Conservation (phyloP, 2,797 vertebrate genomes). For the Pangasius djambal region DNA sequence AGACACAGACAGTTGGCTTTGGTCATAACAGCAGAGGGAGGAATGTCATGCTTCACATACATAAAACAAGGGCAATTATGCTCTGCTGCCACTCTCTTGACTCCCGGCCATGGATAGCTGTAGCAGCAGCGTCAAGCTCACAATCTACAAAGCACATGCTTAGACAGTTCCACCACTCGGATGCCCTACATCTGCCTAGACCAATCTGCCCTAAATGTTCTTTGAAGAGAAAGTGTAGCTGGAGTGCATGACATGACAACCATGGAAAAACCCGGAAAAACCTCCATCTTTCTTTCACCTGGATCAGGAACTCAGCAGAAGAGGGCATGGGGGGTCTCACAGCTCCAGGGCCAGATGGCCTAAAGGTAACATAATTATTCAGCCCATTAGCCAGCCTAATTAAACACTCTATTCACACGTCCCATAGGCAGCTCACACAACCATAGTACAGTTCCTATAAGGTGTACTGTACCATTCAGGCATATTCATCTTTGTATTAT, state of each 20-base stretch:
- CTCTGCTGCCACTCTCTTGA: slow-evolving; percentile 12
- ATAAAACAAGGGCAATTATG: slow-evolving; percentile 17
- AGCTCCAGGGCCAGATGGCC: slow-evolving; percentile 75
- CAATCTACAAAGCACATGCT: slow-evolving; percentile 11
- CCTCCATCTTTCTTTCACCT: slow-evolving; percentile 46
- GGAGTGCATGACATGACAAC: background rate
- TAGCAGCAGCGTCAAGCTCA: background rate
- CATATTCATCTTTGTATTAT: slow-evolving; percentile 7
- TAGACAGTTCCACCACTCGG: background rate
- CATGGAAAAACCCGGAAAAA: slow-evolving; percentile 33
- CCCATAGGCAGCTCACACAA: slow-evolving; percentile 45
- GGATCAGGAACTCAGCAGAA: slow-evolving; percentile 44
- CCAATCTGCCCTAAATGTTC: slow-evolving; percentile 25
- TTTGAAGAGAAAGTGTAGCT: slow-evolving; percentile 19
- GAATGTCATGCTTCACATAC: background rate
- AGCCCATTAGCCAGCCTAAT: slow-evolving; percentile 78
- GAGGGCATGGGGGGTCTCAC: slow-evolving; percentile 41
- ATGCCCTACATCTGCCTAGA: slow-evolving; percentile 12
- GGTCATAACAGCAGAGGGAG: background rate
- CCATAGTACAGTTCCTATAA: slow-evolving; percentile 26
- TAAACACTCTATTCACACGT: slow-evolving; percentile 64
- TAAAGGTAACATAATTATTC: slow-evolving; percentile 78
- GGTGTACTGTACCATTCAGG: slow-evolving; percentile 32
- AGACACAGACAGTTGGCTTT: background rate
- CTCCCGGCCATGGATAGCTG: background rate